These are phyloP conservation scores for Hydraecia micacea DNA, from an alignment of 2,888 invertebrate species.

Conservation along the genomic window DNA sequence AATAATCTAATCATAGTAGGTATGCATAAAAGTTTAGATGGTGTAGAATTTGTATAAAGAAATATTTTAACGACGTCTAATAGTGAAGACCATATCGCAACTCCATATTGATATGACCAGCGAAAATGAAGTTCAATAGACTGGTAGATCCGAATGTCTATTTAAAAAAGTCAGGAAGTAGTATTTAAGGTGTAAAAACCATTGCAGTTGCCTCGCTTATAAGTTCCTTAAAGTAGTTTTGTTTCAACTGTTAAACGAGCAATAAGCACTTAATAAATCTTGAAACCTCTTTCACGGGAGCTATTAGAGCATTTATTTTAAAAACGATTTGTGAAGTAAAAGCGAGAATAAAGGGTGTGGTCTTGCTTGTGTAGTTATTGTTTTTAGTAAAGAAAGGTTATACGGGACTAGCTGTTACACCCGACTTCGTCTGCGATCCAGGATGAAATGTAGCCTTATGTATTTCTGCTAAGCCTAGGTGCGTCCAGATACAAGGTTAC, in stretches of 20 bases:
- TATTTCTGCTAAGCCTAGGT: neutral
- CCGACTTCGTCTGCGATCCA: neutral
- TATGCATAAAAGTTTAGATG: too few species aligned
- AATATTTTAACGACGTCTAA: neutral
- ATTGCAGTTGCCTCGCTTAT: neutral
- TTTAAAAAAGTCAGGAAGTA: neutral
- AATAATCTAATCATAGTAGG: too few species aligned
- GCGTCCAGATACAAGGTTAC: neutral
- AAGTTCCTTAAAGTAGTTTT: constrained; percentile 6
- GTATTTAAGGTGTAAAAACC: neutral
- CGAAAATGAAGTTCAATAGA: neutral
- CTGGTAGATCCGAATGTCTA: neutral
- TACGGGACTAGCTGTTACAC: neutral
- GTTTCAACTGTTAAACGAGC: constrained; percentile 14
- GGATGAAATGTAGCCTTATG: too few species aligned
- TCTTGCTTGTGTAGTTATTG: neutral
- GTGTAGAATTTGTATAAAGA: too few species aligned
- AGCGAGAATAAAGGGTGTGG: constrained; percentile 5
- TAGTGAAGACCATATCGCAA: neutral
- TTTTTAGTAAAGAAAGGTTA: constrained; percentile 1
- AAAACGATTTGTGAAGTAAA: constrained; percentile 24
- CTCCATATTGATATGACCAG: too few species aligned
- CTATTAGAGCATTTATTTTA: constrained; percentile 32
- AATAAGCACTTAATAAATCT: constrained; percentile 31
- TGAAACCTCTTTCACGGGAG: constrained; percentile 9